A percentile compares a stretch with the other conserved stretches of the same genome.
Conservation (phyloP, 2,797 vertebrate genomes). For the Onychomys arenicola region DNA sequence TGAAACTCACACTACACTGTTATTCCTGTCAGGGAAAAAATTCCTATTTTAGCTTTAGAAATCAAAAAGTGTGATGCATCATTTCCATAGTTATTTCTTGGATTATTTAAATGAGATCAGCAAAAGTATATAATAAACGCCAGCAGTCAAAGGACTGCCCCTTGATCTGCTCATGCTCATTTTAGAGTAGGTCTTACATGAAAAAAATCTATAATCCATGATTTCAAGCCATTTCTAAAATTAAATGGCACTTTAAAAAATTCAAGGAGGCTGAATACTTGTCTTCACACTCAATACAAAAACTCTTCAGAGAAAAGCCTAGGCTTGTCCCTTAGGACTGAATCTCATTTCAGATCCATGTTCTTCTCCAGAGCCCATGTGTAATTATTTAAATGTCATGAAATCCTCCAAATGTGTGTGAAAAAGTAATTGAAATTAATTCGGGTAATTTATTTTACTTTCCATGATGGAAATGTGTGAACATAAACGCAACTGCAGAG, state of each 20-base stretch:
- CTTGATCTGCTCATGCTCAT: conserved; percentile 61
- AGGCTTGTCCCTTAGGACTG: not conserved
- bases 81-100: conserved; percentile 28
- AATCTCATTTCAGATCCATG: conserved; percentile 69
- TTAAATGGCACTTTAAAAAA: conserved; percentile 56
- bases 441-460: conserved; percentile 72
- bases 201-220: conserved; percentile 3
- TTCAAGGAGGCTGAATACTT: conserved; percentile 62
- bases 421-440: conserved; percentile 70
- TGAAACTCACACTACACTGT: not conserved
- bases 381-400: conserved; percentile 76
- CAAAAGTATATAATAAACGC: conserved; percentile 16
- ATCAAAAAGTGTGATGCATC: not conserved
- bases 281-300: conserved; percentile 33
- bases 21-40: not conserved
- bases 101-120: conserved; percentile 53
- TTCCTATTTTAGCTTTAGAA: not conserved
- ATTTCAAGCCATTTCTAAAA: conserved; percentile 59
- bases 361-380: not conserved
- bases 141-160: conserved; percentile 7
- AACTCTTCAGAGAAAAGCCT: conserved; percentile 56
- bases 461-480: conserved; percentile 43
- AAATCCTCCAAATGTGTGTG: conserved; percentile 68
- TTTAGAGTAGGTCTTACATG: not conserved
- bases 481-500: conserved; percentile 59